These are phyloP conservation scores for Laodelphax striatellus DNA, from an alignment of 1,140 invertebrate genomes.

Conservation along the genomic window DNA sequence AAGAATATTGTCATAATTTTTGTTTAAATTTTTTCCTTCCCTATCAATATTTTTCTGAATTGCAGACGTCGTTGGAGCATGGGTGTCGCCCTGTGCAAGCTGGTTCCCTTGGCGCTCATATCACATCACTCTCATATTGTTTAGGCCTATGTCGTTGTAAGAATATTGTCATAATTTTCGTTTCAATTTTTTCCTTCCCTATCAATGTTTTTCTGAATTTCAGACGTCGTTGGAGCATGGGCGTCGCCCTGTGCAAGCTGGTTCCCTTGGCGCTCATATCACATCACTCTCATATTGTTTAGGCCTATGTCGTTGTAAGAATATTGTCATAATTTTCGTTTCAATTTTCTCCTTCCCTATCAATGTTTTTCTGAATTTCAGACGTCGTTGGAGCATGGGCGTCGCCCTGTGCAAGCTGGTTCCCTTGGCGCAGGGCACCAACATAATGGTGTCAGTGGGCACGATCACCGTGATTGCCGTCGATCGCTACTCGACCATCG, in stretches of 20 bases:
- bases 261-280: conserved; percentile 38
- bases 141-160: too few species aligned
- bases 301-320: too few species aligned
- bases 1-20: too few species aligned
- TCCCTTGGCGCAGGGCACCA: conserved; percentile 40
- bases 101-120: conserved; percentile 38
- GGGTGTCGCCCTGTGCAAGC: conserved; percentile 39
- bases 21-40: not conserved
- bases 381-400: conserved; percentile 30
- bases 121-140: too few species aligned
- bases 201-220: not conserved
- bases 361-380: not conserved
- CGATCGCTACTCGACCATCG: conserved; percentile 36
- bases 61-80: conserved; percentile 28
- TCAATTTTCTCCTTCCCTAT: not conserved
- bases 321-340: too few species aligned
- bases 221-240: conserved; percentile 29
- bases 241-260: conserved; percentile 40
- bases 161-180: too few species aligned
- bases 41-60: not conserved
- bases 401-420: conserved; percentile 42
- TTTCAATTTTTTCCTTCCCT: not conserved
- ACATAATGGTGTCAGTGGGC: conserved; percentile 47
- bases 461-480: conserved; percentile 48
- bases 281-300: too few species aligned